Evolutionary conservation across 2,888 invertebrate genomes (phyloP).

Genomic region (Tromatobia lineatoria): DNA sequence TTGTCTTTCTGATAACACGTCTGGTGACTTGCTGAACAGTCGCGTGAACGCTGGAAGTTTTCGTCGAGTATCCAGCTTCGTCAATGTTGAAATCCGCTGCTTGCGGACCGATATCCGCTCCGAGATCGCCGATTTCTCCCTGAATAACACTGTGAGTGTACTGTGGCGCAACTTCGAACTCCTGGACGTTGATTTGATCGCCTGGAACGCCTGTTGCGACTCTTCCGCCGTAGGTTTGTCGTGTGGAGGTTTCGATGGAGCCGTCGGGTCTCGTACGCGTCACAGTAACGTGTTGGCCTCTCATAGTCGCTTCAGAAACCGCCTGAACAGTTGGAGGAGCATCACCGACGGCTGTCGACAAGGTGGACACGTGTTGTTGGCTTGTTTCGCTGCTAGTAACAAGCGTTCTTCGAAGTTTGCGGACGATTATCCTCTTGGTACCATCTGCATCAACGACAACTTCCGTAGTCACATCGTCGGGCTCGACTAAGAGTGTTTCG

Average conservation of each 20-base stretch:
- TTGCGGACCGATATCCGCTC: slow-evolving; percentile 76
- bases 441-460: slow-evolving; percentile 93
- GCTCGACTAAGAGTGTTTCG: slow-evolving; percentile 93
- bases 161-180: slow-evolving; percentile 89
- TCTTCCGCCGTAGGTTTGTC: slow-evolving; percentile 89
- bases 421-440: slow-evolving; percentile 92
- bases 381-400: slow-evolving; percentile 88
- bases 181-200: slow-evolving; percentile 89
- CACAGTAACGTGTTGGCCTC: slow-evolving; percentile 89
- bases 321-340: slow-evolving; percentile 88
- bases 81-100: slow-evolving; percentile 69
- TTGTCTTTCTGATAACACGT: slow-evolving; percentile 91
- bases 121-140: slow-evolving; percentile 86
- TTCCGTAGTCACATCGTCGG: slow-evolving; percentile 93
- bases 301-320: slow-evolving; percentile 90
- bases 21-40: slow-evolving; percentile 94
- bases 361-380: slow-evolving; percentile 88
- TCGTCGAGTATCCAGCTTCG: slow-evolving; percentile 85
- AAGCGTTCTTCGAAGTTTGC: slow-evolving; percentile 90
- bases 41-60: slow-evolving; percentile 91
- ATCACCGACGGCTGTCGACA: slow-evolving; percentile 87
- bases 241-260: slow-evolving; percentile 88
- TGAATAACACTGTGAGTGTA: slow-evolving; percentile 87
- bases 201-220: slow-evolving; percentile 89
- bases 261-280: slow-evolving; percentile 88